These are phyloP conservation scores for Anisognathus igniventris DNA, from an alignment of 2,797 vertebrate species.

Conservation along the genomic window DNA sequence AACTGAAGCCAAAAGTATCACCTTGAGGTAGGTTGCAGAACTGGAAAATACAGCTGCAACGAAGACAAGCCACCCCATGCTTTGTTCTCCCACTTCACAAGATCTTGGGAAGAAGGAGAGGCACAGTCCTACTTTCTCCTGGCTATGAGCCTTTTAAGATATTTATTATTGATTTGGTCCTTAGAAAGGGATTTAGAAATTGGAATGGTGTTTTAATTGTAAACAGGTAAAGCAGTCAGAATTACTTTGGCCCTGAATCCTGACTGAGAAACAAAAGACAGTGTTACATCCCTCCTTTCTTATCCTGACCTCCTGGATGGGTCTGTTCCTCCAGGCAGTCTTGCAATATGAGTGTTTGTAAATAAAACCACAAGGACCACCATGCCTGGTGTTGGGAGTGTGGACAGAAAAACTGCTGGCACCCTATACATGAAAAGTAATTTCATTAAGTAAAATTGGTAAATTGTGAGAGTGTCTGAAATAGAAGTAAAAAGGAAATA, in stretches of 20 bases:
- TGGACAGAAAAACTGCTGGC: background rate
- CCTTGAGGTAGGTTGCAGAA: background rate
- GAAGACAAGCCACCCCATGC: background rate
- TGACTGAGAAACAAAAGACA: background rate
- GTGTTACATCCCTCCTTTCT: background rate
- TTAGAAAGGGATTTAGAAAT: background rate
- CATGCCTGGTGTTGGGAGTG: background rate
- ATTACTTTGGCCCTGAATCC: background rate
- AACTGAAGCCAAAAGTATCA: background rate
- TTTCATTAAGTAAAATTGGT: background rate
- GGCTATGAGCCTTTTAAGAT: background rate
- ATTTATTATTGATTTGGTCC: rapidly evolving
- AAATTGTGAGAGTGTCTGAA: background rate
- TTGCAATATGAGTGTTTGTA: background rate
- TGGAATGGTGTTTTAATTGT: rapidly evolving
- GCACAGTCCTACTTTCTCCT: background rate
- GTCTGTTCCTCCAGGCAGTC: background rate
- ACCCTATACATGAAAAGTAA: background rate
- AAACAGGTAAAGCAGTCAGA: background rate
- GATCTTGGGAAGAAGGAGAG: background rate
- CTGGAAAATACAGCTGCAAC: background rate
- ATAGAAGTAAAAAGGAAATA: background rate
- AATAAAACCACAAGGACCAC: background rate
- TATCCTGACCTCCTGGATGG: background rate
- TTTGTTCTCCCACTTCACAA: background rate